A percentile compares a stretch with the other conserved stretches of the same genome.
These are phyloP conservation scores for Drosophila kikkawai DNA, from an alignment of 1,140 invertebrate species.

Conservation along the genomic window DNA sequence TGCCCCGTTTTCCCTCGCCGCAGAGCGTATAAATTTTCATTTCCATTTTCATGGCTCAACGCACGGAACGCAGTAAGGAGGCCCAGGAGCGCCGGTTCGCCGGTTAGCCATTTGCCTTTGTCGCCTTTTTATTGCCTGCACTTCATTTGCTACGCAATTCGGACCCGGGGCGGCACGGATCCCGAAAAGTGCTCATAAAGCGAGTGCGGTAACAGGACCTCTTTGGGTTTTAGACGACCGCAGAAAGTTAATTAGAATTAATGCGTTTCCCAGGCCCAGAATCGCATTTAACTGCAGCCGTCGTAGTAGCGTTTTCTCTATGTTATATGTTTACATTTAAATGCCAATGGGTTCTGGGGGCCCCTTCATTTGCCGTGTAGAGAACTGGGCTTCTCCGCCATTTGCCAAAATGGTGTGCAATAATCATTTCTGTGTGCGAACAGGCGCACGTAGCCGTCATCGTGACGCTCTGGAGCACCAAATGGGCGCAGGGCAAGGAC, in stretches of 20 bases:
- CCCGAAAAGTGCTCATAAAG: constrained; percentile 66
- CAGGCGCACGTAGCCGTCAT: constrained; percentile 72
- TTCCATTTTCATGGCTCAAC: constrained; percentile 79
- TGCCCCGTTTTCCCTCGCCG: constrained; percentile 22
- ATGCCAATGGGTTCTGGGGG: constrained; percentile 44
- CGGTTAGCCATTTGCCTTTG: constrained; percentile 73
- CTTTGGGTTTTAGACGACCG: constrained; percentile 64
- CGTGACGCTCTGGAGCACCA: constrained; percentile 58
- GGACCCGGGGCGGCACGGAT: constrained; percentile 17
- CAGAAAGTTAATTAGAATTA: constrained; percentile 84
- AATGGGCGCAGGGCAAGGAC: constrained; percentile 46
- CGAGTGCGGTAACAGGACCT: constrained; percentile 34
- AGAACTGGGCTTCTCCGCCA: constrained; percentile 21
- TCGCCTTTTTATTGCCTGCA: constrained; percentile 82
- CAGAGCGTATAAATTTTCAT: constrained; percentile 79
- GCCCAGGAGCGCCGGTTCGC: constrained; percentile 34
- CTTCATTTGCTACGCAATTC: constrained; percentile 82
- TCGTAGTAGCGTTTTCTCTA: constrained; percentile 13
- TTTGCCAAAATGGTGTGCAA: constrained; percentile 70
- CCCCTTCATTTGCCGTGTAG: neutral
- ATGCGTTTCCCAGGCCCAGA: constrained; percentile 67
- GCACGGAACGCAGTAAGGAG: constrained; percentile 56
- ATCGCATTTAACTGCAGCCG: constrained; percentile 74
- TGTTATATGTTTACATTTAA: constrained; percentile 68
- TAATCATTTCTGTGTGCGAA: constrained; percentile 75